A percentile compares a stretch with the other conserved stretches of the same genome.
Conservation (phyloP, 2,797 vertebrate genomes). For the Lophotriccus pileatus region DNA sequence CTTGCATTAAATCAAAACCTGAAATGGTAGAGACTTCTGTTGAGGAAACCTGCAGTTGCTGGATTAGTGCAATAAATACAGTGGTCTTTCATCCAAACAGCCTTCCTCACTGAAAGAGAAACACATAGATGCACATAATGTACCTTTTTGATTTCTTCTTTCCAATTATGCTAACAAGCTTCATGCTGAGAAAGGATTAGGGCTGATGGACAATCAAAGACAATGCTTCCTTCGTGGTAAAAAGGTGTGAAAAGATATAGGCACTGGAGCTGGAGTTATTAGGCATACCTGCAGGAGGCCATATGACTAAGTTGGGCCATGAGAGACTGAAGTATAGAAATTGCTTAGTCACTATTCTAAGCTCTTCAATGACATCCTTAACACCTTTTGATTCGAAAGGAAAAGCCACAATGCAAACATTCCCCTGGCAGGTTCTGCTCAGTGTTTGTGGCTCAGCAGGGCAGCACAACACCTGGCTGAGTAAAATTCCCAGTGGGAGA, state of each 20-base stretch:
- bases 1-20: conserved; percentile 45
- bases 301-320: conserved; percentile 64
- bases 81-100: conserved; percentile 74
- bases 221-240: conserved; percentile 77
- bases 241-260: conserved; percentile 77
- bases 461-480: conserved; percentile 84
- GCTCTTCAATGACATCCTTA: conserved; percentile 71
- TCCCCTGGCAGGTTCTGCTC: conserved; percentile 81
- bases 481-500: conserved; percentile 85
- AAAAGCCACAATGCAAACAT: conserved; percentile 75
- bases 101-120: conserved; percentile 50
- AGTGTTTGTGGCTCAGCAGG: conserved; percentile 82
- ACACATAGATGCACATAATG: conserved; percentile 69
- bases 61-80: conserved; percentile 70
- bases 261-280: conserved; percentile 74
- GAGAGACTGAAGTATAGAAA: conserved; percentile 66
- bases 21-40: conserved; percentile 33
- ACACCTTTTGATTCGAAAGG: conserved; percentile 69
- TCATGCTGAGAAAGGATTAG: conserved; percentile 80
- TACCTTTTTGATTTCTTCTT: conserved; percentile 76
- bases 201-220: conserved; percentile 81
- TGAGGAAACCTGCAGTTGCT: conserved; percentile 38
- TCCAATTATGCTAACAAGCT: conserved; percentile 84
- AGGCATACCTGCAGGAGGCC: conserved; percentile 73
- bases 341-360: conserved; percentile 75